phyloP scores from a whole-genome alignment of 2,888 invertebrate species.

The Himalopsyche tibetana region DNA sequence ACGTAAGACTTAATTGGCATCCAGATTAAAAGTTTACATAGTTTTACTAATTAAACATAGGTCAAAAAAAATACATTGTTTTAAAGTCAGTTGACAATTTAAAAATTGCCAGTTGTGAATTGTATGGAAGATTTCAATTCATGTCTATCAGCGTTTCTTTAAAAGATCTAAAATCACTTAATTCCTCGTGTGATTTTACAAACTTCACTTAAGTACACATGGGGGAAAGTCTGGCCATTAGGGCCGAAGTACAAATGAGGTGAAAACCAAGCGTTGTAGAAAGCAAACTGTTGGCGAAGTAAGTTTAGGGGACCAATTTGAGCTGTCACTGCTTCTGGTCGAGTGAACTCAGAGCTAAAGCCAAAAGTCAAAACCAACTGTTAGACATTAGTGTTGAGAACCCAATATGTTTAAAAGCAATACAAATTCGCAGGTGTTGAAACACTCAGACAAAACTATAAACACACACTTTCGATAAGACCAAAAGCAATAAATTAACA shows the following conservation, averaged over 20 bases:
- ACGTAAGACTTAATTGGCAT: too few species aligned
- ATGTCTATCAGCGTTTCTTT: too few species aligned
- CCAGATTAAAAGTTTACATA: too few species aligned
- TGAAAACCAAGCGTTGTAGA: neutral
- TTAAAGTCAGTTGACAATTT: too few species aligned
- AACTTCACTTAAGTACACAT: neutral
- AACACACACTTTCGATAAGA: too few species aligned
- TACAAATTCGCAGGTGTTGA: neutral
- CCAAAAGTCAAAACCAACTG: conserved; percentile 34
- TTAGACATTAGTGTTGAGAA: neutral
- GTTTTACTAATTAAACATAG: too few species aligned
- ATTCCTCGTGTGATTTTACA: neutral
- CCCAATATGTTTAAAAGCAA: conserved; percentile 26
- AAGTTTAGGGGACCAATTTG: conserved; percentile 12
- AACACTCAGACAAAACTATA: too few species aligned
- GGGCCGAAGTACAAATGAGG: neutral
- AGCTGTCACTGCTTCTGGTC: conserved; percentile 3
- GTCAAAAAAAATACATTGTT: too few species aligned
- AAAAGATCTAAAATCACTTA: too few species aligned
- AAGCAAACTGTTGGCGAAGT: neutral
- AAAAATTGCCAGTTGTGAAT: too few species aligned
- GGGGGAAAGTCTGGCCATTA: neutral
- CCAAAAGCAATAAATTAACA: too few species aligned
- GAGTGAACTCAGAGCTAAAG: neutral
- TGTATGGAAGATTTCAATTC: too few species aligned